phyloP scores from a whole-genome alignment of 1,140 invertebrate species.

The Sycophila sp. region DNA sequence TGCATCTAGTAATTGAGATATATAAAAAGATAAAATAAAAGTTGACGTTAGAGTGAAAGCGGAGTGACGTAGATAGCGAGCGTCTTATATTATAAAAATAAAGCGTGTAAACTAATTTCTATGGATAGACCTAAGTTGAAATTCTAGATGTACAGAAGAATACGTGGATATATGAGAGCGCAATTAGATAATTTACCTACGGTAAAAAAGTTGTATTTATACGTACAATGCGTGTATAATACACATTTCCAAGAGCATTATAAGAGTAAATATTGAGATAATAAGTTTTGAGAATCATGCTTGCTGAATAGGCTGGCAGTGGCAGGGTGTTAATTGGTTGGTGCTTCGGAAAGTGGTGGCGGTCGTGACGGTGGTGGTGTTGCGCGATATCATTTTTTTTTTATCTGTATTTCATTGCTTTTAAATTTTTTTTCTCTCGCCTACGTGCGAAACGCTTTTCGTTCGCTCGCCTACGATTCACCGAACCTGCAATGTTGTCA shows the following conservation, averaged over 20 bases:
- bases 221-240: constrained; percentile 38
- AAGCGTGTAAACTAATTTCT: constrained; percentile 27
- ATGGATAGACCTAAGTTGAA: constrained; percentile 23
- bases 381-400: constrained; percentile 34
- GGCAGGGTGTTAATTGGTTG: constrained; percentile 56
- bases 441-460: not conserved
- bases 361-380: constrained; percentile 48
- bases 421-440: not conserved
- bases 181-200: constrained; percentile 30
- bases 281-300: constrained; percentile 51
- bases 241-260: constrained; percentile 19
- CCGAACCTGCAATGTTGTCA: constrained; percentile 6
- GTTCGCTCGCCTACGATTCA: not conserved
- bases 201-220: constrained; percentile 13
- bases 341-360: constrained; percentile 61
- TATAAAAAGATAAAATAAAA: too few species aligned
- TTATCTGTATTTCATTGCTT: not conserved
- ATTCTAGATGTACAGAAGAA: constrained; percentile 26
- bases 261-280: constrained; percentile 15
- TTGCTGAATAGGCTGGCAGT: constrained; percentile 60
- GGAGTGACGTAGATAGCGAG: not conserved
- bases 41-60: not conserved
- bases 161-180: constrained; percentile 32
- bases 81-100: not conserved
- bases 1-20: too few species aligned